A percentile compares a stretch with the other conserved stretches of the same genome.
phyloP scores from a whole-genome alignment of 2,113 vertebrate species.

The Scytalopus superciliaris region DNA sequence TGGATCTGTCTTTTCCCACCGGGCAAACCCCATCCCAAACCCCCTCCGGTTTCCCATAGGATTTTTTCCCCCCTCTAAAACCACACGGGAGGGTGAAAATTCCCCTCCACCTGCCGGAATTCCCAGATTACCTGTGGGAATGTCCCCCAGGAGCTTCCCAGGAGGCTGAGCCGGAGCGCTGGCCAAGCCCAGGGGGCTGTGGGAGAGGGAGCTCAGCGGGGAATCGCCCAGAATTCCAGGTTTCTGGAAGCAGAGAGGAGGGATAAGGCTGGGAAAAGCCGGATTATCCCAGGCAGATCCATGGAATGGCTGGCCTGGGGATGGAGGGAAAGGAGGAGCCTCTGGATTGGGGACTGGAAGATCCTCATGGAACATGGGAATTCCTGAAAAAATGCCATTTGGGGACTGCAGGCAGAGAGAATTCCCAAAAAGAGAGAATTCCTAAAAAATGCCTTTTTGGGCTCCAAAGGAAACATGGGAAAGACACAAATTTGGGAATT shows the following conservation, averaged over 20 bases:
- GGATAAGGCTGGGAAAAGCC: background rate
- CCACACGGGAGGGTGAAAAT: background rate
- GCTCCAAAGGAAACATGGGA: background rate
- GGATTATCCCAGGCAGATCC: background rate
- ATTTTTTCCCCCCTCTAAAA: background rate
- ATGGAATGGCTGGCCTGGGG: background rate
- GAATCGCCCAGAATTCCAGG: background rate
- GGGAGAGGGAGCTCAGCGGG: background rate
- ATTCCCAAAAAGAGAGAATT: too few relatives aligned
- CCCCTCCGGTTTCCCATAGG: background rate
- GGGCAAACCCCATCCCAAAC: background rate
- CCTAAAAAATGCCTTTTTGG: too few relatives aligned
- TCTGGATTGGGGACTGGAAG: background rate
- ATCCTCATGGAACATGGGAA: background rate
- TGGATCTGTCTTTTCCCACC: background rate
- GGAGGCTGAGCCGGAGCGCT: background rate
- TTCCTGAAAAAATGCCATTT: too few relatives aligned
- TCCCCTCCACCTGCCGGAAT: background rate
- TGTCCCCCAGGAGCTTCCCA: background rate
- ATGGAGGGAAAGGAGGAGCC: background rate
- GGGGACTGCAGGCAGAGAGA: too few relatives aligned
- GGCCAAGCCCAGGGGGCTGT: background rate
- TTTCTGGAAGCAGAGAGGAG: background rate
- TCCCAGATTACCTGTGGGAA: background rate
- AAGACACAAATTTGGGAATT: background rate